Evolutionary conservation across 2,888 invertebrate genomes (phyloP).

Genomic region (Tinea trinotella): DNA sequence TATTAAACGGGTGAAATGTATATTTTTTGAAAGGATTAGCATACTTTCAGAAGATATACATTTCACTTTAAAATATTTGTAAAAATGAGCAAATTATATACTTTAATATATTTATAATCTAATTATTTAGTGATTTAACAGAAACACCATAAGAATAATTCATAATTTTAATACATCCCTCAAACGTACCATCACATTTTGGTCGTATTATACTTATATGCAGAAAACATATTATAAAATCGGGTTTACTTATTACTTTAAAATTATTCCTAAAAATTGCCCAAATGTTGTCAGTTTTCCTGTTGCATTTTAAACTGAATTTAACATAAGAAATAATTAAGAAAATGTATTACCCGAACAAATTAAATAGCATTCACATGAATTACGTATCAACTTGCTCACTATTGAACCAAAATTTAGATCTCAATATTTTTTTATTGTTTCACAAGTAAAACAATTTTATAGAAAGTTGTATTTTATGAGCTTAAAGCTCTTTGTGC

Average conservation of each 20-base stretch:
- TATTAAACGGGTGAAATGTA: neutral
- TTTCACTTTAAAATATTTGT: neutral
- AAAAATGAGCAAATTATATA: neutral
- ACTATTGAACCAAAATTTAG: constrained; percentile 63
- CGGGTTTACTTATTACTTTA: no score
- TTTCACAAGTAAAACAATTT: constrained; percentile 20
- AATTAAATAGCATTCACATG: constrained; percentile 23
- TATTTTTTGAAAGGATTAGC: neutral
- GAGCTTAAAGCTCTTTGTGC: neutral
- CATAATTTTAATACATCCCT: neutral
- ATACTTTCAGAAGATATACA: no score
- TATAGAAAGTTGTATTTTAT: neutral
- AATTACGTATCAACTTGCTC: constrained; percentile 42
- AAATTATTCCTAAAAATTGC: no score
- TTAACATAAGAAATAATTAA: no score
- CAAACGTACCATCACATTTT: neutral
- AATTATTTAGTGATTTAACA: neutral
- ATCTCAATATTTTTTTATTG: constrained; percentile 52
- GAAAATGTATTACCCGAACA: constrained; percentile 35
- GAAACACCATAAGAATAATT: neutral
- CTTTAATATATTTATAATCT: neutral
- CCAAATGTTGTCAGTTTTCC: no score
- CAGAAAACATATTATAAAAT: no score
- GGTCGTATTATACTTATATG: neutral
- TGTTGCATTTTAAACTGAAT: no score